Evolutionary conservation across 2,888 invertebrate genomes (phyloP).

Genomic region (Phortica magna): DNA sequence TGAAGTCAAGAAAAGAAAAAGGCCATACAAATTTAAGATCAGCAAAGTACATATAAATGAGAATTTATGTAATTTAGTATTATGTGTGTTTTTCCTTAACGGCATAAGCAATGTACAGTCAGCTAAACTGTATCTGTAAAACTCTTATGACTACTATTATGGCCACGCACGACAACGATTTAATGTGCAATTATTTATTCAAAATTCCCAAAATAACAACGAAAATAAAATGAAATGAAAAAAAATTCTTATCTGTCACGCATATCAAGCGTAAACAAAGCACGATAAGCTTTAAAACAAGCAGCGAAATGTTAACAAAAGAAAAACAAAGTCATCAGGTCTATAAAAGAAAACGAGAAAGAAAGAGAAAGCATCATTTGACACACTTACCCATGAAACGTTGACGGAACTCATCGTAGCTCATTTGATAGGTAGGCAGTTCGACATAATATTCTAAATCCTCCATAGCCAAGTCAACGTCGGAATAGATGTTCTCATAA

Average conservation of each 20-base stretch:
- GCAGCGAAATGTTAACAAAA: not conserved
- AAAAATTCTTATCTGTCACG: not conserved
- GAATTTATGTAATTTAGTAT: not conserved
- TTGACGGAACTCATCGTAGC: slow-evolving; percentile 63
- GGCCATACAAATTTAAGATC: not conserved
- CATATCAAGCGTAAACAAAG: not conserved
- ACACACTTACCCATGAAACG: slow-evolving; percentile 61
- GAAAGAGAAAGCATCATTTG: not conserved
- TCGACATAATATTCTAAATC: slow-evolving; percentile 13
- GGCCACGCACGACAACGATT: no score
- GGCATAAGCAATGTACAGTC: not conserved
- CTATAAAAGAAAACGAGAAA: not conserved
- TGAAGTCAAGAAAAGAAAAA: no score
- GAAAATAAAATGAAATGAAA: not conserved
- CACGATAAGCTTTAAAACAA: not conserved
- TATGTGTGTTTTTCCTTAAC: not conserved
- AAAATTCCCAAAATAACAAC: not conserved
- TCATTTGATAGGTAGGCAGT: slow-evolving; percentile 35
- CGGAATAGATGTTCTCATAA: slow-evolving; percentile 52
- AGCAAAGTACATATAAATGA: not conserved
- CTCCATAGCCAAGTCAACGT: slow-evolving; percentile 30
- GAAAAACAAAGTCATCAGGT: not conserved
- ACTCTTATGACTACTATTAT: not conserved
- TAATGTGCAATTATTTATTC: not conserved
- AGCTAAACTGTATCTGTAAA: not conserved